phyloP scores from a whole-genome alignment of 2,888 invertebrate species.

The Scrobipalpa atriplicella region DNA sequence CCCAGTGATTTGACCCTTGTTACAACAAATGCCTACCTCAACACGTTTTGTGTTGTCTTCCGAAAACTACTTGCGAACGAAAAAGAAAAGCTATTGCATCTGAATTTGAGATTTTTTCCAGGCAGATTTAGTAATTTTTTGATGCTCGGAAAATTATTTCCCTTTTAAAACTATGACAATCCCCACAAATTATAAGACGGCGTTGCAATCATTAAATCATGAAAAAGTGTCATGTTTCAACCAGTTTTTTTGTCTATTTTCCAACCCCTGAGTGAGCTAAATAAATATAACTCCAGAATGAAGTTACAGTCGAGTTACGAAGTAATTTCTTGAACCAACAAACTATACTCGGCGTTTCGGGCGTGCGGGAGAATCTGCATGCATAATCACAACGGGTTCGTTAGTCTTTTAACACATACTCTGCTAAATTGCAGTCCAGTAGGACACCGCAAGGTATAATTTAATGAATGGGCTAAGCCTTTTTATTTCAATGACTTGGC shows the following conservation, averaged over 20 bases:
- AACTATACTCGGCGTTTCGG: not conserved
- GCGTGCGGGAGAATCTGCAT: conserved; percentile 12
- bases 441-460: not conserved
- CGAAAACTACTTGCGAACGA: not conserved
- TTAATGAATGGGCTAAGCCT: no score
- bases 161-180: no score
- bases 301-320: not conserved
- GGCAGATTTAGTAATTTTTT: no score
- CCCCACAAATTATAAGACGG: no score
- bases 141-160: no score
- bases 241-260: not conserved
- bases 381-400: not conserved
- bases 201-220: no score
- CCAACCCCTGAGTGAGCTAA: not conserved
- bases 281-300: not conserved
- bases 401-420: conserved; percentile 3
- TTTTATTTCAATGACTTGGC: no score
- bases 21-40: conserved; percentile 1
- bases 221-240: no score
- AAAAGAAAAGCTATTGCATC: no score
- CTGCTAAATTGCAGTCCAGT: not conserved
- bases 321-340: not conserved
- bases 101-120: no score
- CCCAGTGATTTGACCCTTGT: conserved; percentile 12
- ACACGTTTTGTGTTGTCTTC: not conserved